Conservation (phyloP, 1,140 invertebrate species). For the Lordiphosa mommai region DNA sequence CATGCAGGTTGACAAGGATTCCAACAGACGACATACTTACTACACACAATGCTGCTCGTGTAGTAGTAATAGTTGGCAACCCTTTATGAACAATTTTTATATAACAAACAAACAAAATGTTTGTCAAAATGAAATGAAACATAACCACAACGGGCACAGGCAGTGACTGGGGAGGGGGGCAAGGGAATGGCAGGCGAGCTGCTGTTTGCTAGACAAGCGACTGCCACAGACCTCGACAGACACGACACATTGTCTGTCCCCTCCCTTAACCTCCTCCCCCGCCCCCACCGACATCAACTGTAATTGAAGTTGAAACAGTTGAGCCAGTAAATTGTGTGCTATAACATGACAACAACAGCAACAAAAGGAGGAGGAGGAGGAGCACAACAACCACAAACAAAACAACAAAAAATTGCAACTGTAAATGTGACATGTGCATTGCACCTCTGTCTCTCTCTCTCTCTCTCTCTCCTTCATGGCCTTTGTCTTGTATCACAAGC, state of each 20-base stretch:
- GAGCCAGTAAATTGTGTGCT: conserved; percentile 47
- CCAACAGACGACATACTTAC: neutral
- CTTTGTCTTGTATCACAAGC: conserved; percentile 1
- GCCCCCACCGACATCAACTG: conserved; percentile 24
- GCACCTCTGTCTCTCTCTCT: neutral
- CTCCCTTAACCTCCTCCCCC: neutral
- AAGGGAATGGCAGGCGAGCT: neutral
- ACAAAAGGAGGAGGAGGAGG: conserved; percentile 2
- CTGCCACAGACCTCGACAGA: conserved; percentile 5
- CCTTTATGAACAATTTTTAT: conserved; percentile 4
- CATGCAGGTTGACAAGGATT: neutral
- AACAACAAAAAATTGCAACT: neutral
- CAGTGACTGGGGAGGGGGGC: neutral
- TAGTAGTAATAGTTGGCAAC: neutral
- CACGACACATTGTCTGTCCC: conserved; percentile 1
- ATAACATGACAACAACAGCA: conserved; percentile 30
- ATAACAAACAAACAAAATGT: conserved; percentile 32
- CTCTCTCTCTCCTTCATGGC: neutral
- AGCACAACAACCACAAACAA: conserved; percentile 11
- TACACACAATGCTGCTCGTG: neutral
- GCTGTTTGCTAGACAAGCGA: conserved; percentile 4
- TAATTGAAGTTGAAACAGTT: conserved; percentile 54
- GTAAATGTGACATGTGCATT: conserved; percentile 23
- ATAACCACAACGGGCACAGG: conserved; percentile 14
- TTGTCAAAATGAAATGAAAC: conserved; percentile 45